Evolutionary conservation across 2,113 vertebrate genomes (phyloP).

Genomic region (Ranitomeya variabilis): DNA sequence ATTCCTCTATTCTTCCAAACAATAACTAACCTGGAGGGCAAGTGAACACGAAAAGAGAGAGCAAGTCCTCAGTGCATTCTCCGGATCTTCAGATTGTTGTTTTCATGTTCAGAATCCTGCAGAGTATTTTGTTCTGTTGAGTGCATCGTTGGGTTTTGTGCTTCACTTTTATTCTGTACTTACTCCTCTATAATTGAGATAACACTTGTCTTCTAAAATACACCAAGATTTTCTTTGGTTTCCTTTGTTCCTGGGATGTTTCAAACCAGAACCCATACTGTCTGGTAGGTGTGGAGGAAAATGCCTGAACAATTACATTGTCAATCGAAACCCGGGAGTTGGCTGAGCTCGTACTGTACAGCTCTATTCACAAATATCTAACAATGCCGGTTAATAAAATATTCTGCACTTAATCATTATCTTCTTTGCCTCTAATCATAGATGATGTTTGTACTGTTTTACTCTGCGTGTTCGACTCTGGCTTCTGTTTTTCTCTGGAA

Average conservation of each 20-base stretch:
- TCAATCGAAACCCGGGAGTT: conserved; percentile 17
- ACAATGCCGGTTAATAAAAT: conserved; percentile 33
- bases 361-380: conserved; percentile 6
- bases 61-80: conserved; percentile 27
- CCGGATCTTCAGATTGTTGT: conserved; percentile 5
- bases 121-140: conserved; percentile 32
- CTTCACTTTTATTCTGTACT: neutral
- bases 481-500: neutral
- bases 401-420: conserved; percentile 22
- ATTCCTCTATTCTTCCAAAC: conserved; percentile 29
- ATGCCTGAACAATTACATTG: conserved; percentile 41
- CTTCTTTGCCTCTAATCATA: conserved; percentile 8
- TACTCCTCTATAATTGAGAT: conserved; percentile 38
- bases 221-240: conserved; percentile 5
- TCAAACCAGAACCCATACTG: conserved; percentile 26
- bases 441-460: conserved; percentile 1
- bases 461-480: neutral
- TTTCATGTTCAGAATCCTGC: conserved; percentile 19
- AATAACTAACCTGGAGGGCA: conserved; percentile 20
- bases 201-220: conserved; percentile 44
- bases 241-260: conserved; percentile 34
- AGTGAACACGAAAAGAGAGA: conserved; percentile 16
- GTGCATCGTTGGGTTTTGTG: conserved; percentile 23
- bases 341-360: neutral
- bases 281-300: conserved; percentile 14